Evolutionary conservation across 1,140 invertebrate species (phyloP).

Genomic region (Hypothenemus hampei): DNA sequence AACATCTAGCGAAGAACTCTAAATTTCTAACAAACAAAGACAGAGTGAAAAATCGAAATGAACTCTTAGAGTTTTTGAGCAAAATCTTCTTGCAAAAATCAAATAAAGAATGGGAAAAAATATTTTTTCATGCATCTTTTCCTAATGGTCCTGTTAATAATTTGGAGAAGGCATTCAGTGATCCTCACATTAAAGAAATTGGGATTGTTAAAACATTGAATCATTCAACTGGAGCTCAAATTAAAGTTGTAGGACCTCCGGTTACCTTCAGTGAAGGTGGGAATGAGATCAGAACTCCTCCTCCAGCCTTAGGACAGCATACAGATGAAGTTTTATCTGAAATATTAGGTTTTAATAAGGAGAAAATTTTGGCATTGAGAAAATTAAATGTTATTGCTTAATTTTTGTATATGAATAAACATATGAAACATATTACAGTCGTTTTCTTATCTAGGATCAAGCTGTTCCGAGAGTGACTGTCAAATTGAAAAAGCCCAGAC

Average conservation of each 20-base stretch:
- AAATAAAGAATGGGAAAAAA: slow-evolving; percentile 69
- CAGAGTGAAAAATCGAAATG: slow-evolving; percentile 71
- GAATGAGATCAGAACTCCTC: slow-evolving; percentile 68
- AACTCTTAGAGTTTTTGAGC: slow-evolving; percentile 60
- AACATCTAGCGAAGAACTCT: slow-evolving; percentile 56
- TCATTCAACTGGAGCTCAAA: slow-evolving; percentile 63
- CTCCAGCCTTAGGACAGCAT: slow-evolving; percentile 83
- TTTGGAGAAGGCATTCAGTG: slow-evolving; percentile 79
- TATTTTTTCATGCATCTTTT: slow-evolving; percentile 71
- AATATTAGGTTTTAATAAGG: slow-evolving; percentile 62
- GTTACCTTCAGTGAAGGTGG: slow-evolving; percentile 70
- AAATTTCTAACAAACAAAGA: slow-evolving; percentile 67
- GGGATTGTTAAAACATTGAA: slow-evolving; percentile 70
- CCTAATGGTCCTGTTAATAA: slow-evolving; percentile 88
- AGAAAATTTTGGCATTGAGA: slow-evolving; percentile 56
- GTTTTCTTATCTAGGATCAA: slow-evolving; percentile 40
- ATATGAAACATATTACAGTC: neutral
- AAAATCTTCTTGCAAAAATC: slow-evolving; percentile 61
- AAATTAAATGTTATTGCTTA: slow-evolving; percentile 49
- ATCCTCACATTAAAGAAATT: slow-evolving; percentile 76
- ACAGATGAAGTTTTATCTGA: slow-evolving; percentile 69
- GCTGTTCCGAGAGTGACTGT: slow-evolving; percentile 62
- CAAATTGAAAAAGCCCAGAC: slow-evolving; percentile 66
- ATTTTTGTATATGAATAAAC: neutral
- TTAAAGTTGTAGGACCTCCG: slow-evolving; percentile 82